A percentile compares a stretch with the other conserved stretches of the same genome.
These are phyloP conservation scores for Temnothorax nylanderi DNA, from an alignment of 1,140 invertebrate species.

Conservation along the genomic window DNA sequence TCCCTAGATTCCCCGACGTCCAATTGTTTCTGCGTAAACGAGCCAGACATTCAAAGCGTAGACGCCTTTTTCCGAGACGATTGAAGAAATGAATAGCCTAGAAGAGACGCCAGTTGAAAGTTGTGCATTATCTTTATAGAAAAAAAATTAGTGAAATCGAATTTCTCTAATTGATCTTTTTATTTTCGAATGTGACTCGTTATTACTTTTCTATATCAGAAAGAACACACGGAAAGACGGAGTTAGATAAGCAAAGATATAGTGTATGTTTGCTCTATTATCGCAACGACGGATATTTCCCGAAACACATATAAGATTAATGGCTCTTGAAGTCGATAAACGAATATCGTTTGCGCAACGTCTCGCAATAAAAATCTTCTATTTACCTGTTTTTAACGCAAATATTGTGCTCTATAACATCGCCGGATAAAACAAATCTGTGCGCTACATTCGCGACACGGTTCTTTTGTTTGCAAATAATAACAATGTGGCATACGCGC, in stretches of 20 bases:
- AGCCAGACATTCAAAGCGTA: not conserved
- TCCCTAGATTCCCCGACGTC: slow-evolving; percentile 12
- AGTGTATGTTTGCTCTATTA: slow-evolving; percentile 4
- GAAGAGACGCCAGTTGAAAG: not conserved
- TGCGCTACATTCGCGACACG: not conserved
- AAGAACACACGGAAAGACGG: not conserved
- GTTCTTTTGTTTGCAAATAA: slow-evolving; percentile 42
- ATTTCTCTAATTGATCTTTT: not conserved
- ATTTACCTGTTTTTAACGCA: slow-evolving; percentile 11
- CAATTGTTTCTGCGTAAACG: slow-evolving; percentile 33
- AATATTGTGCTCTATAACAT: slow-evolving; percentile 29
- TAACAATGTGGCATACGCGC: slow-evolving; percentile 8
- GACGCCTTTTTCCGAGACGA: not conserved
- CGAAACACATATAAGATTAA: slow-evolving; percentile 16
- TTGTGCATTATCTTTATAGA: not conserved
- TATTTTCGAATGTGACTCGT: not conserved
- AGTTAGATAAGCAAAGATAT: not conserved
- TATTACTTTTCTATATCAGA: not conserved
- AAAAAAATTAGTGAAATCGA: not conserved
- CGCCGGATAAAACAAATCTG: slow-evolving; percentile 20
- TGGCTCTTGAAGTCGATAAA: slow-evolving; percentile 18
- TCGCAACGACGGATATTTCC: not conserved
- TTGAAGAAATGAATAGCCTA: not conserved
- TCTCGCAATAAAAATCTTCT: slow-evolving; percentile 26
- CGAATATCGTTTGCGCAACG: not conserved